A percentile compares a stretch with the other conserved stretches of the same genome.
Evolutionary conservation across 2,797 vertebrate species (phyloP).

Genomic region (Gastrophryne carolinensis): DNA sequence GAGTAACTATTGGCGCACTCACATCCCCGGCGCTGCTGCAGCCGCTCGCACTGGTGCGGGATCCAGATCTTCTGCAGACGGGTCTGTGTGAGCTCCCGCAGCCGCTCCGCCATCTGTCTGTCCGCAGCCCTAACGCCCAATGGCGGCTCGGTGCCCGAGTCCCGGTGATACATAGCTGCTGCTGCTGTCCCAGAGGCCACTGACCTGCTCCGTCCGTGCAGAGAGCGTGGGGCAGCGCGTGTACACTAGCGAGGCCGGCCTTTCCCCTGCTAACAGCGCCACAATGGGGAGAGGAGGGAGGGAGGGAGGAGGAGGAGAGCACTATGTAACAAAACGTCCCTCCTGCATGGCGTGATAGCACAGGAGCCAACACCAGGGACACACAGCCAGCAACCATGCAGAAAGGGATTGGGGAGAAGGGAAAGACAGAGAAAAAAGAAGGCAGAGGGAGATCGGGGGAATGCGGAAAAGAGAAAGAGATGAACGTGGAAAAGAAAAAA

Average conservation of each 20-base stretch:
- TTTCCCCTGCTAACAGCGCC: slow-evolving; percentile 3
- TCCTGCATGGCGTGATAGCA: too few species aligned
- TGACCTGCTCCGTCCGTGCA: slow-evolving; percentile 39
- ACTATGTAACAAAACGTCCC: too few species aligned
- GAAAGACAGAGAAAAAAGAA: too few species aligned
- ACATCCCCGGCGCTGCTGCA: slow-evolving; percentile 80
- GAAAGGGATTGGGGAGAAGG: too few species aligned
- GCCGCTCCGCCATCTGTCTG: slow-evolving; percentile 64
- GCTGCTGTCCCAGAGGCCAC: not conserved
- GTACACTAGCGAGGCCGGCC: not conserved
- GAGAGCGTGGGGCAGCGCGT: slow-evolving; percentile 30
- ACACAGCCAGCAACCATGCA: too few species aligned
- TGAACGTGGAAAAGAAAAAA: too few species aligned
- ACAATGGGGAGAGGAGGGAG: not conserved
- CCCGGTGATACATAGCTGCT: slow-evolving; percentile 16
- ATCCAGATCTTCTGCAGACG: slow-evolving; percentile 85
- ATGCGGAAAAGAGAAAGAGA: too few species aligned
- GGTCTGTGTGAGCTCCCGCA: slow-evolving; percentile 73
- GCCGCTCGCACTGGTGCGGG: slow-evolving; percentile 69
- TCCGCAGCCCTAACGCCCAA: too few species aligned
- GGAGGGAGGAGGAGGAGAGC: too few species aligned
- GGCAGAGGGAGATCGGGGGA: too few species aligned
- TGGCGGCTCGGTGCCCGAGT: not conserved
- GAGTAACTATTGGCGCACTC: too few species aligned
- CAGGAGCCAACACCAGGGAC: too few species aligned